Evolutionary conservation across 2,797 vertebrate species (phyloP), one percentile per base, ranked within the genome.

Genomic region (Sternarchorhynchus goeldii): DNA sequence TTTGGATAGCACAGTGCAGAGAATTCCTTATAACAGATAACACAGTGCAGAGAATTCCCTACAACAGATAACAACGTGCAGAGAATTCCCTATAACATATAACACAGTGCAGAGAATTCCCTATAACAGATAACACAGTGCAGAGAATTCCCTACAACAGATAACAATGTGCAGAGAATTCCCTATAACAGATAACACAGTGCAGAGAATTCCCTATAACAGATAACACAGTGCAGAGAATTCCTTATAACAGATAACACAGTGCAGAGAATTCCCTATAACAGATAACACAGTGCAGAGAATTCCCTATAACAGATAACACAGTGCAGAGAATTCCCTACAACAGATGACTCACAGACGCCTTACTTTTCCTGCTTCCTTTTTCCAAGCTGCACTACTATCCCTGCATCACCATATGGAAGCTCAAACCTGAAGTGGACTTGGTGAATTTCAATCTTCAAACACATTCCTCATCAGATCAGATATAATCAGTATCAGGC

Each of bases 381-480:
- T 71, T 21, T 57, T 57, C 18, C 12, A 10, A 41, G 36, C 20
- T 32, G 29, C 1, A 25, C 12, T 50, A 14, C 17, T 25, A 53
- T 29, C 66, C 29, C 21, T 21, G 6, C 14, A 53, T 69, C 17
- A 16, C 32, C 17, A 32, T 29, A 55, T 18, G 16, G 7, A 55
- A 18, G 29, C 18, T 69, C 25, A 4, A 55, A 55, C 5, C 17
- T 0, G 1, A 39, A 39, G 18, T 39, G 10, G n/a, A 67, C 64
- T 25, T 5, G 17, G 7, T 20, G 34, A 60, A 57, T 20, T 71
- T 53, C 21, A 16, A 12, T 64, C 45, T 45, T 58, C 53, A 57
- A 80, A 76, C 41, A 50, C 14, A 6, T 29, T 50, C 50, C 5
- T 72, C 36, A 17, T 77, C 31, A 34, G 21, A 77, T 73, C 32